Base-by-base conservation (phyloP, 2,797 vertebrate genomes). In the Phrynocephalus forsythii region DNA sequence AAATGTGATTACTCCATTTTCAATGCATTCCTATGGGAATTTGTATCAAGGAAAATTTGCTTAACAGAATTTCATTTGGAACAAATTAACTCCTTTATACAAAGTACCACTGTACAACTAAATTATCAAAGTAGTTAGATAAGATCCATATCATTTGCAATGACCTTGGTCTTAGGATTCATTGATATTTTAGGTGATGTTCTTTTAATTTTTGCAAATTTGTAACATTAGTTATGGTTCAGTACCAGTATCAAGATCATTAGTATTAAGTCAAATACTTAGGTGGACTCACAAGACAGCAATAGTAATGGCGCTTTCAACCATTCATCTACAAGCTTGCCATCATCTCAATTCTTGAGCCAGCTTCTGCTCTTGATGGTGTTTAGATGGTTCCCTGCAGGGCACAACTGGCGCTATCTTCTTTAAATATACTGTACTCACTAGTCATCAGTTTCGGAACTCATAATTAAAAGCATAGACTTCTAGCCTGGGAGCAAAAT, bases 151-250 rank as follows among this genome's bases (percentile, higher is more conserved):
- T 95, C 68, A 93, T 96, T 96, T 96, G 94, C 90, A 95, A 95
- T 96, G 96, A 97, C 96, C 97, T 97, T 97, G 95, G 90, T 96
- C 91, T 96, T 96, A 96, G 96, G 96, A 96, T 95, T 95, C 96
- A 81, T 93, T 94, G 96, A 95, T 97, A 96, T 95, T 96, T 96
- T 95, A 96, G 95, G 95, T 94, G 95, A 96, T 94, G 94, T 95
- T 96, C 96, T 97, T 96, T 93, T 96, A 96, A 97, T 96, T 97
- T 97, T 97, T 97, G 95, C 96, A 97, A 96, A 96, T 97, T 97
- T 97, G 94, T 96, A 91, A 96, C 96, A 97, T 97, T 97, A 97
- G 96, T 96, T 97, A 97, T 96, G 97, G 97, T 97, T 97, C 97
- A 97, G 91, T 96, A 96, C 93, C 95, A 96, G 95, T 96, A 97